These are phyloP conservation scores for Saccostrea glomerata DNA, from an alignment of 1,140 invertebrate species.

Conservation along the genomic window DNA sequence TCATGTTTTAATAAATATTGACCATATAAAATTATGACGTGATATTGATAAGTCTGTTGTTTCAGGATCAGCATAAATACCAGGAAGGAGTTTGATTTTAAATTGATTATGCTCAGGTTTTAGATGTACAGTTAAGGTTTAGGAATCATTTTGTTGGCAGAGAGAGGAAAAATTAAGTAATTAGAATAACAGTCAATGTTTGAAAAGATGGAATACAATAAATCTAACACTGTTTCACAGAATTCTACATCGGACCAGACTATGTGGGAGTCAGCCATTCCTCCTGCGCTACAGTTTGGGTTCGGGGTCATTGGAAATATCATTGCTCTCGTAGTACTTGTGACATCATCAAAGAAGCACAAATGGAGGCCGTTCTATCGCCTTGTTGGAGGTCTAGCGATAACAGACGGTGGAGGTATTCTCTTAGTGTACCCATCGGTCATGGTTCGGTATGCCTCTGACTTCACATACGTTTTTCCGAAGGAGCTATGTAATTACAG, in stretches of 20 bases:
- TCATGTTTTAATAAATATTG: too few species aligned
- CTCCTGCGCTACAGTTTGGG: constrained; percentile 59
- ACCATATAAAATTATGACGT: too few species aligned
- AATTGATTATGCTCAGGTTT: too few species aligned
- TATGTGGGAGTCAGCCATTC: constrained; percentile 6
- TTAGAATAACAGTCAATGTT: background rate
- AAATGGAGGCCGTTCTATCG: constrained; percentile 67
- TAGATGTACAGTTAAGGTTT: too few species aligned
- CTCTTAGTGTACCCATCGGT: constrained; percentile 68
- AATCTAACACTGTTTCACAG: background rate
- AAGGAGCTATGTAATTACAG: constrained; percentile 73
- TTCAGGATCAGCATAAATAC: too few species aligned
- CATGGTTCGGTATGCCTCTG: constrained; percentile 66
- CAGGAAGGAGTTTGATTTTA: too few species aligned
- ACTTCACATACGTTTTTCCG: constrained; percentile 65
- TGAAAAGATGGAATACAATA: background rate
- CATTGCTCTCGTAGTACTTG: constrained; percentile 62
- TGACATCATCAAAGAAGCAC: constrained; percentile 60
- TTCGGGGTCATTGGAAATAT: constrained; percentile 67
- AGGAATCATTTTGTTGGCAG: too few species aligned
- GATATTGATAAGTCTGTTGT: too few species aligned
- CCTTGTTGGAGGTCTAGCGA: constrained; percentile 67
- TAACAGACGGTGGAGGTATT: constrained; percentile 70
- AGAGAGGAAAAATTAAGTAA: background rate
- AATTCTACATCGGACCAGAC: background rate